A percentile compares a stretch with the other conserved stretches of the same genome.
Evolutionary conservation across 2,113 vertebrate genomes (phyloP).

Genomic region (Pedionomus torquatus): DNA sequence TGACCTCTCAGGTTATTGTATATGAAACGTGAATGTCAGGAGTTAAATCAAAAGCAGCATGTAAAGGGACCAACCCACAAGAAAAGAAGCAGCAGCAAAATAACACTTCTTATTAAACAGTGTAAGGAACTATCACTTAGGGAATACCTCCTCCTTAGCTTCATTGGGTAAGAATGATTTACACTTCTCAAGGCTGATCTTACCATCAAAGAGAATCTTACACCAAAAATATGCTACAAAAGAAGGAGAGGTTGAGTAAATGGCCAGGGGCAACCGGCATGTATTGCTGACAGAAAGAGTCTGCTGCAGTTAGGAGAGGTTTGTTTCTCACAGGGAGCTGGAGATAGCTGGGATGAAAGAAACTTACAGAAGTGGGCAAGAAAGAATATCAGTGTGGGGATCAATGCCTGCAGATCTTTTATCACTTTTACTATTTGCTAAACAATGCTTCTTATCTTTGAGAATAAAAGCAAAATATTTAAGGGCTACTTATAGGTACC

Average conservation of each 20-base stretch:
- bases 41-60: neutral
- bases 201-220: conserved; percentile 35
- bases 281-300: neutral
- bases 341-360: neutral
- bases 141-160: neutral
- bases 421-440: neutral
- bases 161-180: neutral
- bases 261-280: neutral
- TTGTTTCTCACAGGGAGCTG: neutral
- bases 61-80: neutral
- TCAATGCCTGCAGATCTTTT: neutral
- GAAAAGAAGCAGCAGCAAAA: neutral
- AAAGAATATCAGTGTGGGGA: neutral
- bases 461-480: neutral
- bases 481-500: neutral
- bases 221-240: neutral
- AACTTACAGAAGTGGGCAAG: neutral
- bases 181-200: conserved; percentile 2
- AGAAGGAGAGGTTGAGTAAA: neutral
- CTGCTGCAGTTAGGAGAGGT: neutral
- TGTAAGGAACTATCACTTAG: neutral
- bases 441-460: neutral
- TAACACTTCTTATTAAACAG: neutral
- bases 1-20: neutral
- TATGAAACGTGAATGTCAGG: neutral